Conservation (phyloP, 2,888 invertebrate genomes). For the Bugulina stolonifera region DNA sequence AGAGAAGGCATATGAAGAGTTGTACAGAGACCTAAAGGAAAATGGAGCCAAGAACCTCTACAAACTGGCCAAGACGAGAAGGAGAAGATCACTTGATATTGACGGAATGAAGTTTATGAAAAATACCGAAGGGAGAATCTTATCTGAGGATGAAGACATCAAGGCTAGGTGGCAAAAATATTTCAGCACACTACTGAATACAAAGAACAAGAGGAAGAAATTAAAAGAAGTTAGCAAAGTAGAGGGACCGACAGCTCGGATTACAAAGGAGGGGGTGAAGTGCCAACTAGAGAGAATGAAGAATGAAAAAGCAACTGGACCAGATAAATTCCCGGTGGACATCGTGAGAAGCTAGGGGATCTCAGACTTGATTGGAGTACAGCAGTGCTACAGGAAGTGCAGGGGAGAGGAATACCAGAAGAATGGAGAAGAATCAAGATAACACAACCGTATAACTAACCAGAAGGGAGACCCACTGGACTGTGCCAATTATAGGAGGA, state of each 20-base stretch:
- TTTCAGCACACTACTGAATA: not conserved
- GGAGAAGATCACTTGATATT: not conserved
- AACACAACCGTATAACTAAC: not conserved
- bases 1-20: not conserved
- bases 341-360: not conserved
- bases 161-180: not conserved
- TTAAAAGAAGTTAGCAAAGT: not conserved
- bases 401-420: conserved; percentile 7
- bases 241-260: not conserved
- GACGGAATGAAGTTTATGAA: conserved; percentile 17
- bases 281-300: not conserved
- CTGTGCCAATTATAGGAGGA: not conserved
- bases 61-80: conserved; percentile 3
- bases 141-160: conserved; percentile 1
- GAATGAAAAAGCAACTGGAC: conserved; percentile 8
- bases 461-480: not conserved
- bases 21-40: not conserved
- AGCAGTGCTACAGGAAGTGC: conserved; percentile 24
- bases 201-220: not conserved
- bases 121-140: not conserved
- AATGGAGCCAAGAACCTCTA: not conserved
- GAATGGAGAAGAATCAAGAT: not conserved
- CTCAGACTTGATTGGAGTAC: conserved; percentile 29
- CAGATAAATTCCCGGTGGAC: not conserved
- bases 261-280: not conserved